A percentile compares a stretch with the other conserved stretches of the same genome.
These are phyloP conservation scores for Rhinella marina DNA, from an alignment of 2,797 vertebrate species.

Conservation along the genomic window DNA sequence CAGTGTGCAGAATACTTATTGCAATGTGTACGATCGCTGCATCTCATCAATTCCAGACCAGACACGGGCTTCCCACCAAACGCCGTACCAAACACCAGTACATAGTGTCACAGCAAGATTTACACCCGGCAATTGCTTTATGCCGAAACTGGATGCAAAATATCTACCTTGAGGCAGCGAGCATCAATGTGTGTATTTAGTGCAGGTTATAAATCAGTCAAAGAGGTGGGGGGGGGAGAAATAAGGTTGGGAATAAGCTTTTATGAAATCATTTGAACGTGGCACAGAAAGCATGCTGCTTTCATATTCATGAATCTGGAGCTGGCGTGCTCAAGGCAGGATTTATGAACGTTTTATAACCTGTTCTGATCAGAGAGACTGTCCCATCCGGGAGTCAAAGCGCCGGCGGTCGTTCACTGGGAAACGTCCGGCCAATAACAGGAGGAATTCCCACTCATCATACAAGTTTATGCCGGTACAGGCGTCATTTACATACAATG, in stretches of 20 bases:
- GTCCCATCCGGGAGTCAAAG: slow-evolving; percentile 41
- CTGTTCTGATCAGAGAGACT: slow-evolving; percentile 51
- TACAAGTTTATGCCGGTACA: slow-evolving; percentile 1
- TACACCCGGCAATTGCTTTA: slow-evolving; percentile 46
- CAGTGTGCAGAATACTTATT: background rate
- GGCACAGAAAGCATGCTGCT: slow-evolving; percentile 48
- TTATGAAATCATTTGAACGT: slow-evolving; percentile 62
- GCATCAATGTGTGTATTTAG: slow-evolving; percentile 57
- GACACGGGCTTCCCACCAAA: background rate
- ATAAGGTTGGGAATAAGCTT: slow-evolving; percentile 58
- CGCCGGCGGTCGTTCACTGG: slow-evolving; percentile 41
- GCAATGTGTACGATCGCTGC: background rate
- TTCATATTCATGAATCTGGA: slow-evolving; percentile 55
- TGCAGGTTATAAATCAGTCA: slow-evolving; percentile 56
- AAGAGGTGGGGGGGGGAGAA: slow-evolving; percentile 19
- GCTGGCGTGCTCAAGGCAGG: slow-evolving; percentile 49
- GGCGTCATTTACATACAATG: slow-evolving; percentile 16
- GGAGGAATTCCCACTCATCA: background rate
- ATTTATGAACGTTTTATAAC: slow-evolving; percentile 56
- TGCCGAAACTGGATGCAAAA: slow-evolving; percentile 59
- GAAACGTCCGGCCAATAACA: slow-evolving; percentile 25
- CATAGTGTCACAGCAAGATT: slow-evolving; percentile 33
- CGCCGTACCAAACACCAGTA: slow-evolving; percentile 9
- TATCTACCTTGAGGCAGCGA: slow-evolving; percentile 42
- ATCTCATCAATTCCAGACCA: slow-evolving; percentile 21